Percentiles rank a stretch among this genome's conserved stretches.
phyloP scores from a whole-genome alignment of 2,113 vertebrate genomes.

The Pangasianodon hypophthalmus region DNA sequence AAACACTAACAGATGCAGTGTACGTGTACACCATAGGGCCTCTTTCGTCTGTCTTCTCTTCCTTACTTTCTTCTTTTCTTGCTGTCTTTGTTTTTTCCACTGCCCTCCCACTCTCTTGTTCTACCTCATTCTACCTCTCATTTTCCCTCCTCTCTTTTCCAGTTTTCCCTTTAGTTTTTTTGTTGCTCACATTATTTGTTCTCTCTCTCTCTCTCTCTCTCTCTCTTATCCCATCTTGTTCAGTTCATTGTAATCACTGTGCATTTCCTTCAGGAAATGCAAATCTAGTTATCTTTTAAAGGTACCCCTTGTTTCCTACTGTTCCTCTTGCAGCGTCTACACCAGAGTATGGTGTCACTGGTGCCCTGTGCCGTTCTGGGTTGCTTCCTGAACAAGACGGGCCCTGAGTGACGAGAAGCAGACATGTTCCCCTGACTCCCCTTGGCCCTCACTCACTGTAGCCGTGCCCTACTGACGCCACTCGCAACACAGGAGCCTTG shows the following conservation, averaged over 20 bases:
- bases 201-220: background rate
- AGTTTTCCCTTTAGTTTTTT: background rate
- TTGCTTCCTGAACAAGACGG: slow-evolving; percentile 44
- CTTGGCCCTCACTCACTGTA: slow-evolving; percentile 67
- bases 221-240: background rate
- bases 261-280: background rate
- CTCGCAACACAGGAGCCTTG: slow-evolving; percentile 56
- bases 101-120: background rate
- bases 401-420: slow-evolving; percentile 74
- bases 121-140: too few relatives aligned
- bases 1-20: background rate
- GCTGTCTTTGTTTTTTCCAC: background rate
- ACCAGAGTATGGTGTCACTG: slow-evolving; percentile 12
- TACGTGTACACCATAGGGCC: background rate
- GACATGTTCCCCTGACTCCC: slow-evolving; percentile 70
- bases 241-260: background rate
- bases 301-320: slow-evolving; percentile 15
- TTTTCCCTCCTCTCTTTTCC: background rate
- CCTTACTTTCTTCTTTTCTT: background rate
- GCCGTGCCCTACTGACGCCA: slow-evolving; percentile 55
- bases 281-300: background rate
- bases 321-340: slow-evolving; percentile 7
- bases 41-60: background rate
- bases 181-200: background rate
- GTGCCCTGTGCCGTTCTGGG: slow-evolving; percentile 32